Evolutionary conservation across 2,888 invertebrate species (phyloP).

Genomic region (Spialia ferax): DNA sequence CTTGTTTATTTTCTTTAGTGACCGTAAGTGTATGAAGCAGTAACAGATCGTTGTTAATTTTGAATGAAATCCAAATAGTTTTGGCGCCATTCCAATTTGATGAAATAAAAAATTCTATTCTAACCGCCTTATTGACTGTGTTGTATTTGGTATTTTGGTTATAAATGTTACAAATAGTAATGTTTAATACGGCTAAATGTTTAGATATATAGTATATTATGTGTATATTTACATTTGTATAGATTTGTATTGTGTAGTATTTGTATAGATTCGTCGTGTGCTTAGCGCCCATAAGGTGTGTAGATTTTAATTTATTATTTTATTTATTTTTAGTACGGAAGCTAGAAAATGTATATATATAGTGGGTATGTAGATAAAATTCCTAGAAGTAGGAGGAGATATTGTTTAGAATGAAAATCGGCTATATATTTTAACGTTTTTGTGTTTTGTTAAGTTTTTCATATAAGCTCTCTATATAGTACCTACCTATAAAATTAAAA

Average conservation of each 20-base stretch:
- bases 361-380: no score
- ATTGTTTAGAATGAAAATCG: no score
- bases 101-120: not conserved
- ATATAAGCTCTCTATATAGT: no score
- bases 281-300: not conserved
- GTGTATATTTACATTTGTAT: not conserved
- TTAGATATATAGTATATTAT: not conserved
- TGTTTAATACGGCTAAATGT: not conserved
- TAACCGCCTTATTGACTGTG: not conserved
- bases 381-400: no score
- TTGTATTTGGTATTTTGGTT: not conserved
- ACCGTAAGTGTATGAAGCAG: not conserved
- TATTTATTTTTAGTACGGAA: constrained; percentile 1
- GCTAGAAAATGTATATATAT: no score
- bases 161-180: not conserved
- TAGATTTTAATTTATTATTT: not conserved
- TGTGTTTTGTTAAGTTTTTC: no score
- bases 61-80: not conserved
- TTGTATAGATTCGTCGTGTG: not conserved
- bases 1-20: not conserved
- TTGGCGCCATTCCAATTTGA: not conserved
- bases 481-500: no score
- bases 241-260: not conserved
- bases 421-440: no score
- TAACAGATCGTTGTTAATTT: constrained; percentile 2